phyloP scores from a whole-genome alignment of 2,113 vertebrate species.

The Ctenodactylus gundi region DNA sequence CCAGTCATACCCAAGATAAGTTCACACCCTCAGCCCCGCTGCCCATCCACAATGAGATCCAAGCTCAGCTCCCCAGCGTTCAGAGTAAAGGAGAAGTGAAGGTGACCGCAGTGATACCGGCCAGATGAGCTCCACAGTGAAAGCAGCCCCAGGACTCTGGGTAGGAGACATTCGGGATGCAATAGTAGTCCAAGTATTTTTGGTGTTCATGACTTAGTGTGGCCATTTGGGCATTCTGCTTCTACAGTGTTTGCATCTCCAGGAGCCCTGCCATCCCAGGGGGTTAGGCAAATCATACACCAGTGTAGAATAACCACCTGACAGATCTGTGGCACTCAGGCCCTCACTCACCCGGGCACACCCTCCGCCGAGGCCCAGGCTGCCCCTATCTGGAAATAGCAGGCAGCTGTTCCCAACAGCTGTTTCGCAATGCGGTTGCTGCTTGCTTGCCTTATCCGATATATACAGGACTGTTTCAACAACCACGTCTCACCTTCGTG shows the following conservation, averaged over 20 bases:
- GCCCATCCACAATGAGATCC: not conserved
- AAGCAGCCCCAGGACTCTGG: not conserved
- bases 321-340: not conserved
- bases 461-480: slow-evolving; percentile 12
- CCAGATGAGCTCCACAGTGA: not conserved
- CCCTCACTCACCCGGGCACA: not conserved
- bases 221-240: not conserved
- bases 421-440: not conserved
- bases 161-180: not conserved
- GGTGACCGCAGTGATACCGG: too few relatives aligned
- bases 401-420: slow-evolving; percentile 50
- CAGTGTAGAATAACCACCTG: not conserved
- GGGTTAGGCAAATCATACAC: not conserved
- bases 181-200: not conserved
- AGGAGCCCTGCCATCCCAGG: not conserved
- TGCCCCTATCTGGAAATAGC: slow-evolving; percentile 40
- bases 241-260: not conserved
- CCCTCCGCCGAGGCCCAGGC: not conserved
- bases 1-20: not conserved
- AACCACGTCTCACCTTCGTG: not conserved
- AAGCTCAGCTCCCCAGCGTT: not conserved
- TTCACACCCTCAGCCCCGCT: not conserved
- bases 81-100: not conserved
- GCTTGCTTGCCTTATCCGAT: slow-evolving; percentile 5
- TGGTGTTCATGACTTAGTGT: not conserved